phyloP scores from a whole-genome alignment of 2,888 invertebrate genomes.

The Eubasilissa splendida region DNA sequence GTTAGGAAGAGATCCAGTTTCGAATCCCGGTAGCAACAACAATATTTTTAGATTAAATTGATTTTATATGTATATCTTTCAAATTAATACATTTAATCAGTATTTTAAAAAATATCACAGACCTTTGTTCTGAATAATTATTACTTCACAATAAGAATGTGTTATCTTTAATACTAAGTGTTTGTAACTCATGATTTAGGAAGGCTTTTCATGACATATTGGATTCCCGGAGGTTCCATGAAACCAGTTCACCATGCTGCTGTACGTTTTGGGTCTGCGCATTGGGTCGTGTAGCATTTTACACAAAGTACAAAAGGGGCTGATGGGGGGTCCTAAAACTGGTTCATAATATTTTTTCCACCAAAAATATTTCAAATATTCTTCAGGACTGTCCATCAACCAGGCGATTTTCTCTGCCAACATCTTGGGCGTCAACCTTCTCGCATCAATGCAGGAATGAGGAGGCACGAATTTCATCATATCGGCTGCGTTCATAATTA shows the following conservation, averaged over 20 bases:
- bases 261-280: not conserved
- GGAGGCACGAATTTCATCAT: constrained; percentile 73
- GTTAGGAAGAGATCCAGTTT: too few species aligned
- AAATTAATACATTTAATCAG: too few species aligned
- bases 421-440: constrained; percentile 61
- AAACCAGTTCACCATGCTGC: not conserved
- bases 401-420: constrained; percentile 73
- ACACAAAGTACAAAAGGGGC: constrained; percentile 74
- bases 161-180: too few species aligned
- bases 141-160: too few species aligned
- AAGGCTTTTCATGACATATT: not conserved
- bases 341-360: constrained; percentile 73
- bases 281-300: constrained; percentile 65
- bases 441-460: constrained; percentile 77
- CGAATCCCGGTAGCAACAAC: too few species aligned
- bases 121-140: too few species aligned
- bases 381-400: constrained; percentile 69
- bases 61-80: too few species aligned
- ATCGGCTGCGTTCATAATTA: constrained; percentile 79
- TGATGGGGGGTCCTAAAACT: constrained; percentile 66
- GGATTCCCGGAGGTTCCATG: not conserved
- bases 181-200: too few species aligned
- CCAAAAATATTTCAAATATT: constrained; percentile 77
- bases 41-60: too few species aligned
- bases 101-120: too few species aligned